Conservation (phyloP, 2,888 invertebrate species). For the Apamea monoglypha region DNA sequence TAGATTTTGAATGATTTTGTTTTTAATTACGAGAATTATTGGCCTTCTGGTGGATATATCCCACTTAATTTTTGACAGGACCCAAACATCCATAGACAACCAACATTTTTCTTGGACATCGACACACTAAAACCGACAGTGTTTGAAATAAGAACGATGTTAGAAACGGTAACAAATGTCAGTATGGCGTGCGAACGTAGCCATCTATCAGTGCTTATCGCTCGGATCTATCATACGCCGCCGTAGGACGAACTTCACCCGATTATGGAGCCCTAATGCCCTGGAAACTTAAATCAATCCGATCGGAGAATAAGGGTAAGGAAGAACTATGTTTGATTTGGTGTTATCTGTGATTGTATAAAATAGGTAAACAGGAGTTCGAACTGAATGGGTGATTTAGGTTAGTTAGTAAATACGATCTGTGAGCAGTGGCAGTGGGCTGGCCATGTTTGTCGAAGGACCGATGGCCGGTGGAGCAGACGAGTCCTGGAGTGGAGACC, state of each 20-base stretch:
- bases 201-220: conserved; percentile 68
- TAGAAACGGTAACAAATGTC: conserved; percentile 70
- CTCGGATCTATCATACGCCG: conserved; percentile 66
- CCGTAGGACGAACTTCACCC: conserved; percentile 65
- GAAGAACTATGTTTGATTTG: neutral
- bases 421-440: too few relatives aligned
- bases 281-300: conserved; percentile 57
- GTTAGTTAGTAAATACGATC: neutral
- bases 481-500: too few relatives aligned
- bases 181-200: conserved; percentile 69
- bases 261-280: conserved; percentile 60
- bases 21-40: neutral
- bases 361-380: neutral
- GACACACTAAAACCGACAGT: conserved; percentile 39
- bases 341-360: neutral
- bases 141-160: conserved; percentile 48
- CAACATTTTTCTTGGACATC: neutral
- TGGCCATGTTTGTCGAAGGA: too few relatives aligned
- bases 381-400: neutral
- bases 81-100: neutral
- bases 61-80: neutral
- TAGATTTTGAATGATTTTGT: neutral
- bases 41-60: neutral
- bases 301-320: conserved; percentile 50
- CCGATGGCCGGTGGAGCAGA: too few relatives aligned